Evolutionary conservation across 2,797 vertebrate genomes (phyloP).

Genomic region (Oreortyx pictus): DNA sequence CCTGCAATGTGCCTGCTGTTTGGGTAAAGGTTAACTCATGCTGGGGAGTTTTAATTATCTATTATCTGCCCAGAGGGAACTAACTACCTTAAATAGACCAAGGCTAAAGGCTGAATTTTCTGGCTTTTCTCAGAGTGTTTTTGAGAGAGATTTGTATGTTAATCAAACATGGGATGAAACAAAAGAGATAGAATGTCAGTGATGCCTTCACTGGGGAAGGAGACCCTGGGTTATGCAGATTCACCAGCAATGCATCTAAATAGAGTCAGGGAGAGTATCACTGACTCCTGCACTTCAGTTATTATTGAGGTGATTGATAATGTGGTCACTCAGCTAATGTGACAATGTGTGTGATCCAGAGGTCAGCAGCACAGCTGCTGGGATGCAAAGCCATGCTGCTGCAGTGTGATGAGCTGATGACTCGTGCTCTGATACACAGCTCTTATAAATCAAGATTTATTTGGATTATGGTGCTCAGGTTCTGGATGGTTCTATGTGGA

Average conservation of each 20-base stretch:
- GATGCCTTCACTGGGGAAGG: neutral
- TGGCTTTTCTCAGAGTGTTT: neutral
- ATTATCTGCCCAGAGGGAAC: slow-evolving; percentile 1
- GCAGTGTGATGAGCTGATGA: slow-evolving; percentile 2
- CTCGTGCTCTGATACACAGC: neutral
- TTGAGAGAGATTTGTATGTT: neutral
- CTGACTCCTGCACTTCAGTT: slow-evolving; percentile 33
- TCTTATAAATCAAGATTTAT: slow-evolving; percentile 49
- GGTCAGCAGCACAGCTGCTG: slow-evolving; percentile 49
- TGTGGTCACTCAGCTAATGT: neutral
- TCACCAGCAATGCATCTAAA: slow-evolving; percentile 33
- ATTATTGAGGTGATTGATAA: slow-evolving; percentile 45
- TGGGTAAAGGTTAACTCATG: slow-evolving; percentile 35
- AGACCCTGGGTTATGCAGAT: slow-evolving; percentile 5
- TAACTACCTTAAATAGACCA: neutral
- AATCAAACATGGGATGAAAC: neutral
- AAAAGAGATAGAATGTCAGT: neutral
- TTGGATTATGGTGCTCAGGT: neutral
- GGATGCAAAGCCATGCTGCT: slow-evolving; percentile 25
- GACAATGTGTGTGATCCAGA: neutral
- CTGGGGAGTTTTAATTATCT: slow-evolving; percentile 33
- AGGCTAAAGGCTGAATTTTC: neutral
- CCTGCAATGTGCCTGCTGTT: neutral
- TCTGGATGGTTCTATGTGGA: neutral
- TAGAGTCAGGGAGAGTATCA: slow-evolving; percentile 20